A percentile compares a stretch with the other conserved stretches of the same genome.
Conservation (phyloP, 2,113 vertebrate species). For the Atractosteus spatula region DNA sequence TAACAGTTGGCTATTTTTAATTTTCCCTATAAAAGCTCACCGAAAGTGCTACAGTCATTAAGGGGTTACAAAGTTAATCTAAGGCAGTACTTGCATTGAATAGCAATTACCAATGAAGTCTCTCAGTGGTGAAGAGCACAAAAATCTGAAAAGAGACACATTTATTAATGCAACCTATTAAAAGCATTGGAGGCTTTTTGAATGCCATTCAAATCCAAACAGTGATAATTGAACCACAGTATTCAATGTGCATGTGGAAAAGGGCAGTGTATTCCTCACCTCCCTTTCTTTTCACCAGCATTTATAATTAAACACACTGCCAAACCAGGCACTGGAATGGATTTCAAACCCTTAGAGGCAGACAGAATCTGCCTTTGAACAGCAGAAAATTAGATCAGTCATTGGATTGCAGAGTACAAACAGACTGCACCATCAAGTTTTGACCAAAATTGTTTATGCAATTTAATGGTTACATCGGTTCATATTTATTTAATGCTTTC, state of each 20-base stretch:
- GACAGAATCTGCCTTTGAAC: constrained; percentile 35
- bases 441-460: constrained; percentile 19
- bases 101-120: not conserved
- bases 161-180: constrained; percentile 34
- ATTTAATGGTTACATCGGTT: constrained; percentile 12
- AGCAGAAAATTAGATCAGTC: constrained; percentile 40
- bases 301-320: constrained; percentile 39
- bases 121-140: too few relatives aligned
- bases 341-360: constrained; percentile 33
- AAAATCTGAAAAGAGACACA: not conserved
- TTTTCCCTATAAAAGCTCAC: too few relatives aligned
- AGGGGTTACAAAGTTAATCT: too few relatives aligned
- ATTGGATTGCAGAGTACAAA: constrained; percentile 14
- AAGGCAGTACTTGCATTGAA: not conserved
- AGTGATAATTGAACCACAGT: constrained; percentile 29
- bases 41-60: not conserved
- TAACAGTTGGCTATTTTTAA: too few relatives aligned
- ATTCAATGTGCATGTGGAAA: constrained; percentile 30
- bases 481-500: constrained; percentile 2
- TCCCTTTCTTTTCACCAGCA: constrained; percentile 27
- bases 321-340: constrained; percentile 41
- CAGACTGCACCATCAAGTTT: constrained; percentile 26
- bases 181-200: constrained; percentile 31
- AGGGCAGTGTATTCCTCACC: constrained; percentile 23
- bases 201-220: constrained; percentile 53